These are phyloP conservation scores for Rhombomys opimus DNA, from an alignment of 2,113 vertebrate genomes.

Conservation along the genomic window DNA sequence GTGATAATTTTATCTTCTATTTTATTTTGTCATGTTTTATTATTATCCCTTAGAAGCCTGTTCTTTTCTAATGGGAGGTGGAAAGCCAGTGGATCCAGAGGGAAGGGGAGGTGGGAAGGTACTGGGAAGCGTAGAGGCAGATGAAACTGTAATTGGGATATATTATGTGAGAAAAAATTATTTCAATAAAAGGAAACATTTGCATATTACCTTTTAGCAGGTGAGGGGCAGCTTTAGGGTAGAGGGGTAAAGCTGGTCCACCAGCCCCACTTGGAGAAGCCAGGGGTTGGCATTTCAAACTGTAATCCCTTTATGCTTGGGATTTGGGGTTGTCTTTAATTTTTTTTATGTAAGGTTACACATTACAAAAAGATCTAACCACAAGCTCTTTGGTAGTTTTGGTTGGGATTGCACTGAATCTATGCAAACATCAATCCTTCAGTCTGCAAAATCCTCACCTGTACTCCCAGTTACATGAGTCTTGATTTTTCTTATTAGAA, in stretches of 20 bases:
- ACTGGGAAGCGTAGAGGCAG: neutral
- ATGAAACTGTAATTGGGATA: neutral
- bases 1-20: neutral
- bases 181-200: neutral
- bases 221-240: neutral
- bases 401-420: neutral
- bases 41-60: neutral
- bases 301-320: neutral
- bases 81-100: neutral
- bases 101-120: neutral
- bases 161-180: neutral
- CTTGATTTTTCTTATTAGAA: neutral
- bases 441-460: neutral
- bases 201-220: neutral
- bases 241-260: too few relatives aligned
- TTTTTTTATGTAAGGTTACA: neutral
- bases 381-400: neutral
- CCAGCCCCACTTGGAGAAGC: neutral
- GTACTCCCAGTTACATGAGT: neutral
- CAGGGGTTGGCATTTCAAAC: neutral
- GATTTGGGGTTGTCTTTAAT: neutral
- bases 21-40: neutral
- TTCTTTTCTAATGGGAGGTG: neutral
- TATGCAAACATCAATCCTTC: neutral
- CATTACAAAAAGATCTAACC: neutral